Evolutionary conservation across 2,797 vertebrate species (phyloP).

Genomic region (Sebastes oblongus): DNA sequence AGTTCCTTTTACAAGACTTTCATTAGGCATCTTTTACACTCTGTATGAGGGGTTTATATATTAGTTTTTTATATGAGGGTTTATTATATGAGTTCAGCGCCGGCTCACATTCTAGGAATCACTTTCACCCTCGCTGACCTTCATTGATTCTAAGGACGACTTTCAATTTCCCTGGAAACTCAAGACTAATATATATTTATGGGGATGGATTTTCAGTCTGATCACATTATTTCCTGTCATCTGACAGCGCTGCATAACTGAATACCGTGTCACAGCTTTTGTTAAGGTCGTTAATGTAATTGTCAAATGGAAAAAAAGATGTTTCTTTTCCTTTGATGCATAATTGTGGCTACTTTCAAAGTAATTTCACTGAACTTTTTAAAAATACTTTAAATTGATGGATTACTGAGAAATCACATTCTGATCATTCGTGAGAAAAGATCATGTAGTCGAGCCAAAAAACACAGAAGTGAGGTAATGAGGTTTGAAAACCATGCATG

Average conservation of each 20-base stretch:
- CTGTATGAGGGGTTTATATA: neutral
- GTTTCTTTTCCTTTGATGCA: neutral
- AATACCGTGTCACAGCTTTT: neutral
- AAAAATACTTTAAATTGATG: neutral
- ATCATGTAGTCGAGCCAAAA: neutral
- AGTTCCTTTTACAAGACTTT: neutral
- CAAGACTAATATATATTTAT: neutral
- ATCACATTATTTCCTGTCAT: neutral
- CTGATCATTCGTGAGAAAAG: neutral
- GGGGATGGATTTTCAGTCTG: neutral
- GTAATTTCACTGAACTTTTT: neutral
- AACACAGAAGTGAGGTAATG: neutral
- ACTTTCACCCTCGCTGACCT: neutral
- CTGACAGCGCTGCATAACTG: neutral
- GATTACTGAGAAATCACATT: neutral
- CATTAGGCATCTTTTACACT: neutral
- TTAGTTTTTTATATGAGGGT: no score
- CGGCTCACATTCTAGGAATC: neutral
- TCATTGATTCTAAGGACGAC: neutral
- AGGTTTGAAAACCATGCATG: neutral
- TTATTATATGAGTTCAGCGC: neutral
- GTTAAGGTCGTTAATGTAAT: neutral
- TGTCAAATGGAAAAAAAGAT: neutral
- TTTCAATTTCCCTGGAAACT: conserved; percentile 5
- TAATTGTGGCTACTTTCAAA: neutral